A percentile compares a stretch with the other conserved stretches of the same genome.
These are phyloP conservation scores for Orchesella flavescens DNA, from an alignment of 2,888 invertebrate genomes.

Conservation along the genomic window DNA sequence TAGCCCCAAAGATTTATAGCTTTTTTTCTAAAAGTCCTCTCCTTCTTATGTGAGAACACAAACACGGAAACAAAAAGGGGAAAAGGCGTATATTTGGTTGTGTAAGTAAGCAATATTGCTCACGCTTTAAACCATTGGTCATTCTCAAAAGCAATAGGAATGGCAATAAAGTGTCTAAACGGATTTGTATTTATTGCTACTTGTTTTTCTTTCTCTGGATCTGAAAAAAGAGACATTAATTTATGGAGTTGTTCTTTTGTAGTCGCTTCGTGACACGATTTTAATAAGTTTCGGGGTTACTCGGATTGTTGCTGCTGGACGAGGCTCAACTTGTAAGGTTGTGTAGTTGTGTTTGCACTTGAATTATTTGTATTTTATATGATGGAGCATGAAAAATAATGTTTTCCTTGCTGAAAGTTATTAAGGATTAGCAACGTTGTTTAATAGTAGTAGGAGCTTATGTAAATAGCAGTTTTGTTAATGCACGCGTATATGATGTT, in stretches of 20 bases:
- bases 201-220: constrained; percentile 25
- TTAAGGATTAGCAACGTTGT: constrained; percentile 14
- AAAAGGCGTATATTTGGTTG: neutral
- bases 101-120: neutral
- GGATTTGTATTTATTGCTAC: constrained; percentile 65
- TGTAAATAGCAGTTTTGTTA: constrained; percentile 24
- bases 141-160: neutral
- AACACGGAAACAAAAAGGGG: neutral
- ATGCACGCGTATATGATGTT: neutral
- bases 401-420: neutral
- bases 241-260: constrained; percentile 25
- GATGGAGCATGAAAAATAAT: constrained; percentile 19
- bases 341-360: constrained; percentile 50
- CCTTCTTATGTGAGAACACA: neutral
- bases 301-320: no score
- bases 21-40: constrained; percentile 47
- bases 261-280: constrained; percentile 38
- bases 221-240: constrained; percentile 57
- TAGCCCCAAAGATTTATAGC: constrained; percentile 53
- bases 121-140: constrained; percentile 4
- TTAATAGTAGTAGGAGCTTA: constrained; percentile 22
- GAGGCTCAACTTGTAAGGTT: neutral
- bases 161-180: constrained; percentile 63
- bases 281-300: constrained; percentile 44
- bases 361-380: no score